phyloP scores from a whole-genome alignment of 2,888 invertebrate genomes.

The Ligdia adustata region DNA sequence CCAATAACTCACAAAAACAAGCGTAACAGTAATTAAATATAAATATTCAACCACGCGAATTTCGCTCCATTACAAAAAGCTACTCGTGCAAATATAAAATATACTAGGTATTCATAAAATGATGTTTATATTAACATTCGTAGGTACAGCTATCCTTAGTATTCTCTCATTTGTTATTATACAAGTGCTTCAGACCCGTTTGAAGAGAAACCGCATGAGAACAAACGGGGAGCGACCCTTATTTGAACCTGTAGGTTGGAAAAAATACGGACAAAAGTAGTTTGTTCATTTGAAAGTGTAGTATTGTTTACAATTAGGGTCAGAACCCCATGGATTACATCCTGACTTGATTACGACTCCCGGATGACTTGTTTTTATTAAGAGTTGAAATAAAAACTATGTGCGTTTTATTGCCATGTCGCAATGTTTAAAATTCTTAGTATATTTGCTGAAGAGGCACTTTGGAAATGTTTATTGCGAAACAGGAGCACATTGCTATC shows the following conservation, averaged over 20 bases:
- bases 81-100: slow-evolving; percentile 1
- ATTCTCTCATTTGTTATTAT: too few relatives aligned
- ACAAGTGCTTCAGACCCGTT: slow-evolving; percentile 27
- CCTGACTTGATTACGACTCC: slow-evolving; percentile 46
- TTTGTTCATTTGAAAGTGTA: slow-evolving; percentile 61
- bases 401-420: too few relatives aligned
- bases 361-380: slow-evolving; percentile 42
- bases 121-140: too few relatives aligned
- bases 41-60: slow-evolving; percentile 1
- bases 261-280: slow-evolving; percentile 51
- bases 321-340: slow-evolving; percentile 49
- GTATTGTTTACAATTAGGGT: slow-evolving; percentile 68
- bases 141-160: too few relatives aligned
- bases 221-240: slow-evolving; percentile 43
- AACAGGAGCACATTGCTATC: too few relatives aligned
- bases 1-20: background rate
- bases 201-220: slow-evolving; percentile 35
- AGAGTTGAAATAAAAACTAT: slow-evolving; percentile 11
- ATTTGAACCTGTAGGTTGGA: slow-evolving; percentile 31
- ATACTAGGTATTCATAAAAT: too few relatives aligned
- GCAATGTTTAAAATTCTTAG: too few relatives aligned
- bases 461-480: too few relatives aligned
- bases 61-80: slow-evolving; percentile 1
- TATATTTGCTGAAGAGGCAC: too few relatives aligned
- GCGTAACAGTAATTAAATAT: slow-evolving; percentile 4